Evolutionary conservation across 2,113 vertebrate species (phyloP), one percentile per base, ranked within the genome.

Genomic region (Phoxinus phoxinus): DNA sequence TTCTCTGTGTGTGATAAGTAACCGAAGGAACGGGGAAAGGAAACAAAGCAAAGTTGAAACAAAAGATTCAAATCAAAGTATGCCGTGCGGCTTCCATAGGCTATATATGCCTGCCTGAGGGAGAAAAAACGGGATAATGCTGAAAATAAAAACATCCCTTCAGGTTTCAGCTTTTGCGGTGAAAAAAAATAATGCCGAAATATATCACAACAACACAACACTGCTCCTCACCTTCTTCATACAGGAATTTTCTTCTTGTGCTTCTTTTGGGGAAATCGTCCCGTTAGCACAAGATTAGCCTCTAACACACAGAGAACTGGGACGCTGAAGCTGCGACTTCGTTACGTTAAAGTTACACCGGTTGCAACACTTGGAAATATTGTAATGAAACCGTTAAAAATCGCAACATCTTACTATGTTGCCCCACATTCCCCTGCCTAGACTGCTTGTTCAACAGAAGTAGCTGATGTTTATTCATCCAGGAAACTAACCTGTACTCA

Each of bases 401-500:
- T 63, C 25, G 77, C 35, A 80, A 80, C 23, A 27, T 61, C 25
- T 80, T 25, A 44, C n/a, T 1, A 61, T 1, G 11, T 27, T 19
- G 35, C 35, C 12, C 77, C 6, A 11, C 32, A 63, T 21, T 30
- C 46, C 80, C 61, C 23, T 30, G 5, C 8, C 13, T 19, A 12
- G 37, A 63, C n/a, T 3, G 44, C 19, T 8, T 51, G 27, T 51
- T 72, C 23, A 82, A 41, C 87, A 83, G 17, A 79, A 3, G 1
- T 4, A 35, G 13, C 75, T 56, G 74, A 83, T 83, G 27, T 73
- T 89, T 86, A 88, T 87, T 89, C 90, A 69, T 89, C 85, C 88
- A 87, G 88, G 89, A 93, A 92, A 94, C 95, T 91, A 94, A 95
- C 95, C 95, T 95, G 95, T 88, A 93, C 94, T 95, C 95, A 95